phyloP scores from a whole-genome alignment of 2,797 vertebrate species.

The Tauraco hartlaubi region DNA sequence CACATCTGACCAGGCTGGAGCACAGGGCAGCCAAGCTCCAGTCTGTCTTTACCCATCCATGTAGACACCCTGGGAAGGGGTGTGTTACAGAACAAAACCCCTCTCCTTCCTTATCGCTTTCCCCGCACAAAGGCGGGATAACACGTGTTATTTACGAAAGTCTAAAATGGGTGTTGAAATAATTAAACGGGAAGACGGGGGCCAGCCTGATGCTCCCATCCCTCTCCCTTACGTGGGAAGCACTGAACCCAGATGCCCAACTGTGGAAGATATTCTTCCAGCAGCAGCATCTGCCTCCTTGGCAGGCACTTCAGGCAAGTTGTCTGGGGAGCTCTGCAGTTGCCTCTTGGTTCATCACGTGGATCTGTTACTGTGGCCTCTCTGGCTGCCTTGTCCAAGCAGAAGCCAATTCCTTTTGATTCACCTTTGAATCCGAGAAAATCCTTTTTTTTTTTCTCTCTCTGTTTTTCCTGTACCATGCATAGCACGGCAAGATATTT shows the following conservation, averaged over 20 bases:
- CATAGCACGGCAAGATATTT: not conserved
- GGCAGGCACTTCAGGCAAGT: conserved; percentile 78
- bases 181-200: conserved; percentile 55
- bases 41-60: not conserved
- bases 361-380: conserved; percentile 76
- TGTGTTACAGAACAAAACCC: not conserved
- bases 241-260: conserved; percentile 84
- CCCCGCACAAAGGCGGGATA: not conserved
- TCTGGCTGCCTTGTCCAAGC: conserved; percentile 74
- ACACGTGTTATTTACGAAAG: conserved; percentile 26
- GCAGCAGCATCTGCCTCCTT: conserved; percentile 85
- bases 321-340: conserved; percentile 80
- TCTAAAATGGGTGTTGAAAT: conserved; percentile 43
- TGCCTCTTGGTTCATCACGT: conserved; percentile 80
- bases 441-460: conserved; percentile 40
- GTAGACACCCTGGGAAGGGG: not conserved
- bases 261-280: conserved; percentile 79
- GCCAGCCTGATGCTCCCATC: conserved; percentile 47
- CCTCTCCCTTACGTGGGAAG: conserved; percentile 76
- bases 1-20: conserved; percentile 59
- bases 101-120: not conserved
- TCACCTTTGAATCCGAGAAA: conserved; percentile 76
- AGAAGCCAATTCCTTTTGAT: conserved; percentile 75
- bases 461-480: not conserved
- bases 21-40: conserved; percentile 18